Conservation (phyloP, 2,113 vertebrate species). For the Psophia crepitans region DNA sequence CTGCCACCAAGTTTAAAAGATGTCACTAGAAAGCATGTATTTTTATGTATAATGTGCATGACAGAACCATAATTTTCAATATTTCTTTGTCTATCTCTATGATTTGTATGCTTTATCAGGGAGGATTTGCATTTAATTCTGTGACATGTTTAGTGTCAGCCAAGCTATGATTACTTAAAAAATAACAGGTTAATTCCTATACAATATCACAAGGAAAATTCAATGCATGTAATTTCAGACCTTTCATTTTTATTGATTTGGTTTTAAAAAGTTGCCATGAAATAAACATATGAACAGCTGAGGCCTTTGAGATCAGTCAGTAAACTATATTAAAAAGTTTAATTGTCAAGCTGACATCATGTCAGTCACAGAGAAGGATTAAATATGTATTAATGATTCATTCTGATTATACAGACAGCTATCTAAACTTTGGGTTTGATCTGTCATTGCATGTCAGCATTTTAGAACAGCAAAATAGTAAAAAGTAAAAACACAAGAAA, state of each 20-base stretch:
- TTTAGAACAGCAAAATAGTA: not conserved
- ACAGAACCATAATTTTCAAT: not conserved
- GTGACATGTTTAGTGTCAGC: not conserved
- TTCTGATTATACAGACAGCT: not conserved
- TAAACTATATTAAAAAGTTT: not conserved
- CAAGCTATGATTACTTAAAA: not conserved
- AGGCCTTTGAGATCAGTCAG: not conserved
- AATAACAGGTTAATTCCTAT: not conserved
- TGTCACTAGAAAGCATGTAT: not conserved
- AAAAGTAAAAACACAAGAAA: not conserved
- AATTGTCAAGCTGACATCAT: not conserved
- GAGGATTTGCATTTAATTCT: not conserved
- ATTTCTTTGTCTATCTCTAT: not conserved
- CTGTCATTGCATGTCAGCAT: not conserved
- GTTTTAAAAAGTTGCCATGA: not conserved
- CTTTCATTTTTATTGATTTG: not conserved
- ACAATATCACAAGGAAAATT: not conserved
- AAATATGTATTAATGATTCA: not conserved
- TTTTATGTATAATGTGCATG: not conserved
- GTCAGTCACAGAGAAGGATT: not conserved
- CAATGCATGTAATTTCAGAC: not conserved
- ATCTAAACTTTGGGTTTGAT: not conserved
- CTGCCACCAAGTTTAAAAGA: not conserved
- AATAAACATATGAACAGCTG: not conserved
- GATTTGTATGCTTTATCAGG: not conserved